Evolutionary conservation across 2,113 vertebrate genomes (phyloP).

Genomic region (Elgaria multicarinata): DNA sequence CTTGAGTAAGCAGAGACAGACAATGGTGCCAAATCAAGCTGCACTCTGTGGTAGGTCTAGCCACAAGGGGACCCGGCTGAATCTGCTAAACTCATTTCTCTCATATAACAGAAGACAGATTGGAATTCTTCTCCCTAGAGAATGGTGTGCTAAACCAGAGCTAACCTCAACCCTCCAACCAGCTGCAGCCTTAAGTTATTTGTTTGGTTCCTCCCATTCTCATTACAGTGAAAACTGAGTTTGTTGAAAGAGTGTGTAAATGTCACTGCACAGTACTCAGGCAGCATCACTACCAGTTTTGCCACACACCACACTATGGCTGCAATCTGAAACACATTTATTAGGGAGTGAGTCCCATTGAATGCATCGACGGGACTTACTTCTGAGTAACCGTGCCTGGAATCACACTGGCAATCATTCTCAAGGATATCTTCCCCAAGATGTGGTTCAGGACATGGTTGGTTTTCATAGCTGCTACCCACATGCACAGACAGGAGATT

Average conservation of each 20-base stretch:
- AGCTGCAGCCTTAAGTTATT: slow-evolving; percentile 53
- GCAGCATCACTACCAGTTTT: neutral
- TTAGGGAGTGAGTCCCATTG: neutral
- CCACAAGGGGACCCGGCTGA: slow-evolving; percentile 60
- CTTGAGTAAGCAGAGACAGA: slow-evolving; percentile 38
- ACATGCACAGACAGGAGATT: neutral
- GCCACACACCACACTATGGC: too few species aligned
- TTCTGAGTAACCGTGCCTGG: neutral
- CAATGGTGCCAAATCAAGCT: slow-evolving; percentile 53
- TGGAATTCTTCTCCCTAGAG: slow-evolving; percentile 55
- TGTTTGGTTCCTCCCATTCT: slow-evolving; percentile 44
- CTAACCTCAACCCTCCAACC: slow-evolving; percentile 37
- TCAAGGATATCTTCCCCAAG: neutral
- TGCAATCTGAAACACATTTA: neutral
- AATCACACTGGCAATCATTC: neutral
- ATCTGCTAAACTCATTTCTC: slow-evolving; percentile 71
- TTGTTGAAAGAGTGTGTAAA: neutral
- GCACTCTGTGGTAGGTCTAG: slow-evolving; percentile 63
- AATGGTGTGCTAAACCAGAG: slow-evolving; percentile 52
- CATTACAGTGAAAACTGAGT: slow-evolving; percentile 37
- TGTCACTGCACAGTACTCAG: neutral
- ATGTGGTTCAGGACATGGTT: neutral
- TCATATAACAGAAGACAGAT: slow-evolving; percentile 64
- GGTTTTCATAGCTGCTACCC: neutral
- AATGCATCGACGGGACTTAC: neutral